Evolutionary conservation across 2,888 invertebrate species (phyloP).

Genomic region (Oligia strigilis): DNA sequence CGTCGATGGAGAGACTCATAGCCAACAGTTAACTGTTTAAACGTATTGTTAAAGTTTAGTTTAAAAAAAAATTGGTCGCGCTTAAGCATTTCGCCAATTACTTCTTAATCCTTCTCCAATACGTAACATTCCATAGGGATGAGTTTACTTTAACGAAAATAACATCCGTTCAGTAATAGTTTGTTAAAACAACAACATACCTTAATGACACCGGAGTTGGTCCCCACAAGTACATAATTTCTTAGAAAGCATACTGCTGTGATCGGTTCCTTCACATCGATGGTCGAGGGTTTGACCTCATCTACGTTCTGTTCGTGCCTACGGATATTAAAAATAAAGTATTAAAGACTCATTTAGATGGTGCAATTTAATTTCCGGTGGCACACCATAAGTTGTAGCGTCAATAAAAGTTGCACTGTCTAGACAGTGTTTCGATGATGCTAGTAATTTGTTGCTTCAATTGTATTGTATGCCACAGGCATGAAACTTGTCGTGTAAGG

Average conservation of each 20-base stretch:
- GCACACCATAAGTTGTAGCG: background rate
- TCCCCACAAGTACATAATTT: constrained; percentile 85
- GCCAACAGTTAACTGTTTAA: background rate
- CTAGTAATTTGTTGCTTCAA: background rate
- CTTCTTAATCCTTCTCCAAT: background rate
- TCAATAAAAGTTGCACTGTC: background rate
- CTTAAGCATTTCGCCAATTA: background rate
- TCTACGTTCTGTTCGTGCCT: constrained; percentile 88
- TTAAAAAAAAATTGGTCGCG: background rate
- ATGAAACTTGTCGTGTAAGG: background rate
- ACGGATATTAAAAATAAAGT: constrained; percentile 43
- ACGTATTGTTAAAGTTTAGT: background rate
- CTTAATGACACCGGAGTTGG: constrained; percentile 83
- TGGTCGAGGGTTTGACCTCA: constrained; percentile 86
- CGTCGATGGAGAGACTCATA: too few species aligned
- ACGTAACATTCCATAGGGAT: background rate
- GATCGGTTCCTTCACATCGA: constrained; percentile 90
- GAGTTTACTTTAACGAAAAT: background rate
- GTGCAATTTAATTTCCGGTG: background rate
- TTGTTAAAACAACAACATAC: constrained; percentile 69
- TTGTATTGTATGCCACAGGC: background rate
- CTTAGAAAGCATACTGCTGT: constrained; percentile 90
- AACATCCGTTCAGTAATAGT: background rate
- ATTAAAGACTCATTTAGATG: background rate
- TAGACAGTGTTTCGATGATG: too few species aligned